phyloP scores from a whole-genome alignment of 2,888 invertebrate genomes.

The Chalcis sispes region DNA sequence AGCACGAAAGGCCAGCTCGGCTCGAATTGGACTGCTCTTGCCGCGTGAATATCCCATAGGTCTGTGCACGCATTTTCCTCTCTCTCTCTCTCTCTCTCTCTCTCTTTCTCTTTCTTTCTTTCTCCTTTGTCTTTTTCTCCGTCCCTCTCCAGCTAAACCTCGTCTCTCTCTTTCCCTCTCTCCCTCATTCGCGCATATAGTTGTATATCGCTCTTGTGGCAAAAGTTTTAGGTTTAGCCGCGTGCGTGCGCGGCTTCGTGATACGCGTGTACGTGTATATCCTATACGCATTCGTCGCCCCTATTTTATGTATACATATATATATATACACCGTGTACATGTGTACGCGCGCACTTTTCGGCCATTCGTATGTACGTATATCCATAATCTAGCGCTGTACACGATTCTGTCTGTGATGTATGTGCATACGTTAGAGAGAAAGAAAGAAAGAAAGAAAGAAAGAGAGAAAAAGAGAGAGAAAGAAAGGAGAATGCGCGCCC shows the following conservation, averaged over 20 bases:
- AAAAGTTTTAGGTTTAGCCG: constrained; percentile 49
- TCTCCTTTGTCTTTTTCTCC: constrained; percentile 35
- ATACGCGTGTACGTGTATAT: too few relatives aligned
- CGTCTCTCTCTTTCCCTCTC: constrained; percentile 35
- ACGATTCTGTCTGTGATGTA: not conserved
- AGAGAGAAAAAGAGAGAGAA: constrained; percentile 1
- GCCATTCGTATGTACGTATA: not conserved
- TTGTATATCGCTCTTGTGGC: constrained; percentile 6
- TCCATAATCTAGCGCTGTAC: not conserved
- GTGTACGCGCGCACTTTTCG: not conserved
- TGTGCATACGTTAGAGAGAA: too few relatives aligned
- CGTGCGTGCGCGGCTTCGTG: too few relatives aligned
- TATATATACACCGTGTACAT: not conserved
- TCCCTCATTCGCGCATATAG: constrained; percentile 11
- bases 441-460: too few relatives aligned
- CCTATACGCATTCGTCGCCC: not conserved
- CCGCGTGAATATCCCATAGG: constrained; percentile 21
- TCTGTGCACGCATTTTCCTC: constrained; percentile 54
- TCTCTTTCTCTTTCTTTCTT: constrained; percentile 33
- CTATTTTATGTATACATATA: not conserved
- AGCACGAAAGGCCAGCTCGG: constrained; percentile 50
- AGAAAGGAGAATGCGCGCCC: constrained; percentile 18
- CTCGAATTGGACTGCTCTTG: constrained; percentile 49
- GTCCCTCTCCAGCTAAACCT: constrained; percentile 35
- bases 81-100: constrained; percentile 43